These are phyloP conservation scores for Apocrypta bakeri DNA, from an alignment of 1,140 invertebrate species.

Conservation along the genomic window DNA sequence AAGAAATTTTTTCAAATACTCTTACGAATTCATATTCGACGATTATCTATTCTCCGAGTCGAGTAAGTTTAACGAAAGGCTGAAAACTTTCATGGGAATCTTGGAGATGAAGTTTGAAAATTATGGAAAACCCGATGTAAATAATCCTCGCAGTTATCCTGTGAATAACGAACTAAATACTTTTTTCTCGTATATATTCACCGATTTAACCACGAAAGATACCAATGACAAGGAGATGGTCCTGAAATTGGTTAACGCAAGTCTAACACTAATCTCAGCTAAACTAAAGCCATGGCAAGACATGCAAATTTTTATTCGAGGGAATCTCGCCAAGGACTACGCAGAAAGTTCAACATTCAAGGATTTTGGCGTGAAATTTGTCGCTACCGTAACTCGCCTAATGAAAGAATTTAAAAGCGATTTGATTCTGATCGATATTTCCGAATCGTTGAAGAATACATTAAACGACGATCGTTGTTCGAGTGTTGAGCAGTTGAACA, in stretches of 20 bases:
- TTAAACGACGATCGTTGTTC: background rate
- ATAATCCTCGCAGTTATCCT: background rate
- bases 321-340: background rate
- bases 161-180: background rate
- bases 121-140: background rate
- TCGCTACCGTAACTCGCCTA: background rate
- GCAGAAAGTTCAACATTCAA: background rate
- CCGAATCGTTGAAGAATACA: background rate
- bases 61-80: slow-evolving; percentile 14
- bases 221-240: background rate
- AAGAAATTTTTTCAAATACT: background rate
- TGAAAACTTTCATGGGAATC: slow-evolving; percentile 13
- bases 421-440: background rate
- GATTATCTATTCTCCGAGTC: slow-evolving; percentile 1
- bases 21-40: background rate
- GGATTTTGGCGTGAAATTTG: slow-evolving; percentile 27
- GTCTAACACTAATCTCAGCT: background rate
- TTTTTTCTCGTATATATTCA: background rate
- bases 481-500: background rate
- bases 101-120: background rate
- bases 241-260: background rate
- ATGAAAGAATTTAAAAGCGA: slow-evolving; percentile 13
- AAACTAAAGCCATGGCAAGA: slow-evolving; percentile 15
- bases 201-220: background rate
- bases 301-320: background rate